phyloP scores from a whole-genome alignment of 2,888 invertebrate species.

The Drymonia ruficornis region DNA sequence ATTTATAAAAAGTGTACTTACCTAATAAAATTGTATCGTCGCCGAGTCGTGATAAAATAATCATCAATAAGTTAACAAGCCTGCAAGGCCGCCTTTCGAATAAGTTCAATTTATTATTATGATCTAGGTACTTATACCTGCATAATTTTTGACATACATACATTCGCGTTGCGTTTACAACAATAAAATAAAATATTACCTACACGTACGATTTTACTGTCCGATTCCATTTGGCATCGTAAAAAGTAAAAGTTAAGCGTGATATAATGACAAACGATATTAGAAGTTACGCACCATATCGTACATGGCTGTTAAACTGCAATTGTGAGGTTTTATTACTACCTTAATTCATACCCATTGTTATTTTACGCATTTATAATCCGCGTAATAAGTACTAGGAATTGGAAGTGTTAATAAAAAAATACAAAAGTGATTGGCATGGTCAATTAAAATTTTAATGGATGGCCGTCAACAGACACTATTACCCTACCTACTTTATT shows the following conservation, averaged over 20 bases:
- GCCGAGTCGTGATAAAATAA: no score
- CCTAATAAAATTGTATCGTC: no score
- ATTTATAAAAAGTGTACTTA: no score
- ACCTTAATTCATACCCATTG: conserved; percentile 5
- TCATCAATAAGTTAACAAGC: no score
- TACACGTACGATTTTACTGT: conserved; percentile 25
- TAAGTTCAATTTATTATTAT: conserved; percentile 14
- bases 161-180: conserved; percentile 14
- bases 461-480: neutral
- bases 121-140: no score
- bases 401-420: neutral
- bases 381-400: neutral
- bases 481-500: neutral
- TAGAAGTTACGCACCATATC: conserved; percentile 32
- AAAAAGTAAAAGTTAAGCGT: conserved; percentile 53
- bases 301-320: conserved; percentile 12
- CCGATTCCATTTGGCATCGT: conserved; percentile 28
- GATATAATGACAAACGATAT: conserved; percentile 45
- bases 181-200: conserved; percentile 23
- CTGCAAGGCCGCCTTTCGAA: conserved; percentile 11
- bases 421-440: neutral
- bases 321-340: conserved; percentile 13
- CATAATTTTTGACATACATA: no score
- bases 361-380: conserved; percentile 13
- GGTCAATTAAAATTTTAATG: neutral